These are phyloP conservation scores for Polypterus senegalus DNA, from an alignment of 2,113 vertebrate species.

Conservation along the genomic window DNA sequence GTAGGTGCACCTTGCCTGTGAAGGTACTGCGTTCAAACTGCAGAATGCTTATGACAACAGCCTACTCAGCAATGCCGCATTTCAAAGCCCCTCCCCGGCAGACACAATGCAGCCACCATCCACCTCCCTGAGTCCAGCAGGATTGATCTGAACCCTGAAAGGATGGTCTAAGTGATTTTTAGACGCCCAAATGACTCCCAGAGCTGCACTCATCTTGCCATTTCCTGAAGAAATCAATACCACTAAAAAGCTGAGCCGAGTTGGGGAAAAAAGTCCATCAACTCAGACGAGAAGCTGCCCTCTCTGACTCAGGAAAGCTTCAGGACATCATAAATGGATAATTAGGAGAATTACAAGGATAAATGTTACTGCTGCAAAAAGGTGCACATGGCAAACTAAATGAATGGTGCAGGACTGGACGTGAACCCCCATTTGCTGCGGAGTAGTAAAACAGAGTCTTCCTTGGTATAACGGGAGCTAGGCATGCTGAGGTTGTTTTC, in stretches of 20 bases:
- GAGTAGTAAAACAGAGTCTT: no score
- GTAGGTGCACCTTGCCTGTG: no score
- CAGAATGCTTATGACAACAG: no score
- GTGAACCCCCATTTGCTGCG: no score
- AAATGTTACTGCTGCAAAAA: not conserved
- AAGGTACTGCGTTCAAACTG: no score
- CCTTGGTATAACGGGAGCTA: no score
- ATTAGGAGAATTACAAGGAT: not conserved
- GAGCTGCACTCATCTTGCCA: conserved; percentile 49
- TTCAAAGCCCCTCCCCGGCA: conserved; percentile 37
- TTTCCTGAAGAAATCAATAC: conserved; percentile 70
- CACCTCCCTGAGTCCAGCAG: conserved; percentile 35
- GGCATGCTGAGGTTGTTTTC: no score
- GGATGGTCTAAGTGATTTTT: conserved; percentile 63
- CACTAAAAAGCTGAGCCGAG: conserved; percentile 44
- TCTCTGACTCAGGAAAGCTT: not conserved
- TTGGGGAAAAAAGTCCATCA: conserved; percentile 17
- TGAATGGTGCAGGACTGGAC: no score
- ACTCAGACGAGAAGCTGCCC: conserved; percentile 6
- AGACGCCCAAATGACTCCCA: conserved; percentile 66
- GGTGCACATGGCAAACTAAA: not conserved
- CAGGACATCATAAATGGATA: not conserved
- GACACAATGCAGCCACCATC: conserved; percentile 38
- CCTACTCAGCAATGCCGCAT: conserved; percentile 5
- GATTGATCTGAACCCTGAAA: conserved; percentile 52